Percentiles rank a stretch among this genome's conserved stretches.
Conservation (phyloP, 2,888 invertebrate species). For the Dryadula phaetusa region DNA sequence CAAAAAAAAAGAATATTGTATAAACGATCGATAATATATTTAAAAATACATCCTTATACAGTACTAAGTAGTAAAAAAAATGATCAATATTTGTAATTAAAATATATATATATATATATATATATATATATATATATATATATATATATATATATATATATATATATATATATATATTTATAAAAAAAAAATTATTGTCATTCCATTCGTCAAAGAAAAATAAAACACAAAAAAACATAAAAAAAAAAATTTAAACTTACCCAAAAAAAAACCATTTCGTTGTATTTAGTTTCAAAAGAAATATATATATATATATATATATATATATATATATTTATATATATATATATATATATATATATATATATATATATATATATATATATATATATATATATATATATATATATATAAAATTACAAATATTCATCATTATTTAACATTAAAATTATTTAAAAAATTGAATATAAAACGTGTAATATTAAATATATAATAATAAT, state of each 20-base stretch:
- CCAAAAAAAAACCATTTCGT: not conserved
- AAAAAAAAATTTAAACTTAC: not conserved
- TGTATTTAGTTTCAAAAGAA: not conserved
- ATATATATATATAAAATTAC: not conserved
- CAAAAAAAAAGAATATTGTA: too few relatives aligned
- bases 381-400: too few relatives aligned
- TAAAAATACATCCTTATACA: constrained; percentile 8
- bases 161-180: too few relatives aligned
- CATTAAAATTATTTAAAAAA: constrained; percentile 20
- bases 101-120: not conserved
- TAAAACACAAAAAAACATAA: not conserved
- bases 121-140: too few relatives aligned
- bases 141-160: too few relatives aligned
- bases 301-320: too few relatives aligned
- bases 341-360: too few relatives aligned
- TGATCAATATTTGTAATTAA: constrained; percentile 10
- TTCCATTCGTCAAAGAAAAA: not conserved
- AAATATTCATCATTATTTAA: not conserved
- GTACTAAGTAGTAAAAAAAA: constrained; percentile 2
- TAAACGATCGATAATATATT: constrained; percentile 16
- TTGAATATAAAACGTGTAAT: constrained; percentile 34
- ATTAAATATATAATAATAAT: constrained; percentile 34
- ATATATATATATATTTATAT: too few relatives aligned
- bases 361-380: too few relatives aligned
- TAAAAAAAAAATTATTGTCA: constrained; percentile 6